These are phyloP conservation scores for Agriopis aurantiaria DNA, from an alignment of 2,888 invertebrate genomes.

Conservation along the genomic window DNA sequence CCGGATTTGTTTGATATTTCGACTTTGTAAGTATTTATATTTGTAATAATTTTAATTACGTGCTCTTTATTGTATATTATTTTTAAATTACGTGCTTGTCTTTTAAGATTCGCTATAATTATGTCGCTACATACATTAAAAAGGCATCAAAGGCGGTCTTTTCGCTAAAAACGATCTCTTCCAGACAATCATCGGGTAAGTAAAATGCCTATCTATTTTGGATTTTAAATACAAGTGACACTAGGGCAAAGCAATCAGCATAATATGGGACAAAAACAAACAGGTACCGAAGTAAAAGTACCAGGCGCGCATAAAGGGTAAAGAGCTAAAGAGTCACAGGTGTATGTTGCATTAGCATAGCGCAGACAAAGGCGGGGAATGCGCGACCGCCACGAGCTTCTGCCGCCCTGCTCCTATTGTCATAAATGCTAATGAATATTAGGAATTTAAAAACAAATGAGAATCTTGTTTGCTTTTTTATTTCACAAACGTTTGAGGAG, in stretches of 20 bases:
- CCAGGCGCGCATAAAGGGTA: constrained; percentile 69
- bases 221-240: too few species aligned
- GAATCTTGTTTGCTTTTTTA: constrained; percentile 46
- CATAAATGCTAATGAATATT: constrained; percentile 78
- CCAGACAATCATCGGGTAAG: too few species aligned
- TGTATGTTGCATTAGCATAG: constrained; percentile 73
- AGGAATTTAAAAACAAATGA: constrained; percentile 63
- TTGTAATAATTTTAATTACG: not conserved
- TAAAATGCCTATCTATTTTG: too few species aligned
- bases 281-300: constrained; percentile 44
- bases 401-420: constrained; percentile 75
- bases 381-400: constrained; percentile 66
- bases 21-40: not conserved
- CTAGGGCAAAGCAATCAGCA: too few species aligned
- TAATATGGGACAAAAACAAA: constrained; percentile 9
- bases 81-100: too few species aligned
- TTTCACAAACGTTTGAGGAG: constrained; percentile 1
- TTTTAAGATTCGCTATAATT: too few species aligned
- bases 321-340: constrained; percentile 64
- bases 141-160: too few species aligned
- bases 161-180: too few species aligned
- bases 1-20: not conserved
- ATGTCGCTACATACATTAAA: too few species aligned
- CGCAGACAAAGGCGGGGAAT: constrained; percentile 76
- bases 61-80: too few species aligned